Percentiles rank a stretch among this genome's conserved stretches.
These are phyloP conservation scores for Collichthys lucidus DNA, from an alignment of 2,113 vertebrate species.

Conservation along the genomic window DNA sequence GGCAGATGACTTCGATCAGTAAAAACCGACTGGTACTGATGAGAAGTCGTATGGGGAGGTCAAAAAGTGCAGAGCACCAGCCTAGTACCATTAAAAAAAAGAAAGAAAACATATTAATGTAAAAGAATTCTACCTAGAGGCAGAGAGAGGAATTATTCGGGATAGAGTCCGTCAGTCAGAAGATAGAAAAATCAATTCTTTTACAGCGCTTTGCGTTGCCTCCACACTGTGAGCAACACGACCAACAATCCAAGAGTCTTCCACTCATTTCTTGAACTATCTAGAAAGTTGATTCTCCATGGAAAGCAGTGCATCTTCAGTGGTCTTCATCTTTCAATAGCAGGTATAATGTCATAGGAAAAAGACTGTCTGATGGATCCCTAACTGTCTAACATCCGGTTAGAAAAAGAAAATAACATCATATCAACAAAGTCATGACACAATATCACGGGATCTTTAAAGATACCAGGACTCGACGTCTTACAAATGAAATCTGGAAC, in stretches of 20 bases:
- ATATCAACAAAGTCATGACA: not conserved
- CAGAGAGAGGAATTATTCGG: slow-evolving; percentile 18
- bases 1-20: slow-evolving; percentile 47
- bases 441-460: not conserved
- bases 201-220: not conserved
- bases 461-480: not conserved
- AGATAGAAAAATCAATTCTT: not conserved
- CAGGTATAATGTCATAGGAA: not conserved
- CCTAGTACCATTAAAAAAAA: not conserved
- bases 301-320: not conserved
- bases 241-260: not conserved
- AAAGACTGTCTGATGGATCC: not conserved
- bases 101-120: not conserved
- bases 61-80: not conserved
- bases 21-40: slow-evolving; percentile 41
- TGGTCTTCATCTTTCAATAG: not conserved
- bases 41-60: slow-evolving; percentile 10
- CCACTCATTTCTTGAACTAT: not conserved
- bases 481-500: not conserved
- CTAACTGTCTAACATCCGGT: not conserved
- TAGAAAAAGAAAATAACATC: slow-evolving; percentile 7
- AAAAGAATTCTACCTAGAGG: slow-evolving; percentile 9
- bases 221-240: not conserved
- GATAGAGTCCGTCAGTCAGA: not conserved
- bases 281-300: not conserved